Percentiles rank a stretch among this genome's conserved stretches.
phyloP scores from a whole-genome alignment of 1,140 invertebrate species.

The Lethrus apterus region DNA sequence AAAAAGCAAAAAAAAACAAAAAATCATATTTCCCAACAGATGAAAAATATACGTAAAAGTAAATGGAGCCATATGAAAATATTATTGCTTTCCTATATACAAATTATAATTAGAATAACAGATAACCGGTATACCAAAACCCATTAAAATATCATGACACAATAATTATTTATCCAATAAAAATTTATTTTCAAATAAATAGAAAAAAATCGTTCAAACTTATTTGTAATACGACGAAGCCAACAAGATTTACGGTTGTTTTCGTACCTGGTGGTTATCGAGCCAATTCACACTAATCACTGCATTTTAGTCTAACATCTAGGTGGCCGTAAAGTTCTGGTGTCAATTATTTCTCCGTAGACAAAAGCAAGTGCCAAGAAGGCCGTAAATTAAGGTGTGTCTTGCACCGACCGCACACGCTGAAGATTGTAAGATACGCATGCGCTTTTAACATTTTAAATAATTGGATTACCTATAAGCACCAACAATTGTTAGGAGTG shows the following conservation, averaged over 20 bases:
- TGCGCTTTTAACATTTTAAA: slow-evolving; percentile 11
- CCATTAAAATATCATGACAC: too few species aligned
- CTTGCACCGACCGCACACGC: slow-evolving; percentile 20
- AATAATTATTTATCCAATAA: too few species aligned
- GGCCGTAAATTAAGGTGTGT: slow-evolving; percentile 19
- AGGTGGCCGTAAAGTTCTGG: slow-evolving; percentile 19
- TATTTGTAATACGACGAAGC: slow-evolving; percentile 1
- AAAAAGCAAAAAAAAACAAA: too few species aligned
- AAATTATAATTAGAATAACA: too few species aligned
- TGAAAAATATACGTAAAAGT: too few species aligned
- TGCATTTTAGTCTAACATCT: slow-evolving; percentile 15
- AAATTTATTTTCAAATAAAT: too few species aligned
- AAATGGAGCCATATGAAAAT: too few species aligned
- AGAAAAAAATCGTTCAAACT: slow-evolving; percentile 11
- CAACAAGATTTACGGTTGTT: slow-evolving; percentile 12
- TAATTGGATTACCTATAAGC: slow-evolving; percentile 21
- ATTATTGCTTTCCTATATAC: too few species aligned
- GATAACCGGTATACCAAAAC: too few species aligned
- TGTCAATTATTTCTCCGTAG: slow-evolving; percentile 20
- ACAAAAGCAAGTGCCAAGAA: slow-evolving; percentile 17
- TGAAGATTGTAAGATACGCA: slow-evolving; percentile 16
- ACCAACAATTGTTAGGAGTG: slow-evolving; percentile 15
- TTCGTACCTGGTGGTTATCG: slow-evolving; percentile 12
- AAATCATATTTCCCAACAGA: too few species aligned
- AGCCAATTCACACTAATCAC: slow-evolving; percentile 12